Base-by-base conservation (phyloP, 2,113 vertebrate genomes). In the Nymphicus hollandicus region DNA sequence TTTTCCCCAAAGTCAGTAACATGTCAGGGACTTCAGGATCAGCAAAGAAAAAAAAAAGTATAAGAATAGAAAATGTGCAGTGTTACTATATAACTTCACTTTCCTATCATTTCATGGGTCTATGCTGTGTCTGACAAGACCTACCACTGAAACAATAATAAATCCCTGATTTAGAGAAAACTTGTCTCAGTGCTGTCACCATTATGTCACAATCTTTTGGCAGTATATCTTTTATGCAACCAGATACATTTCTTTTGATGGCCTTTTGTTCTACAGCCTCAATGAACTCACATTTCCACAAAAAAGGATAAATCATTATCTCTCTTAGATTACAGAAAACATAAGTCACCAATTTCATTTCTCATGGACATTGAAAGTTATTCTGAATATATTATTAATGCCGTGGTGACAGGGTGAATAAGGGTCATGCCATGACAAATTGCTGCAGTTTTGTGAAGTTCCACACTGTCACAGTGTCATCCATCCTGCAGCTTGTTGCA, bases 351-450 rank as follows among this genome's bases (percentile, higher is more conserved):
- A 6, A 46, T 87, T 81, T 66, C 3, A 78, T 93, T 83, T 92
- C 66, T 90, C n/a, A 49, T 52, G 31, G 61, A 74, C 7, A 1
- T 29, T 52, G 1, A 49, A 88, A 93, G 44, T 88, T 94, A 79
- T 56, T 90, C 44, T 79, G 61, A 72, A 69, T 84, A 29, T 58
- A 71, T 90, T 83, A 81, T 86, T 96, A 88, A 92, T 3, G 9
- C 86, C 52, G 37, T 24, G 56, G 77, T 96, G 88, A 86, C 65
- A 86, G 76, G 49, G 71, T 95, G 93, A 95, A 28, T 78, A 88
- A 94, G 47, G 72, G 86, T 96, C 61, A 44, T 65, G 77, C 47
- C 56, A 29, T 76, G 86, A 95, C 76, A 76, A 90, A 95, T 91
- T 61, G 52, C 47, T 81, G 65, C 55, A 81, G 47, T 7, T 1